phyloP scores from a whole-genome alignment of 2,888 invertebrate species.

The Rotaria macrura region DNA sequence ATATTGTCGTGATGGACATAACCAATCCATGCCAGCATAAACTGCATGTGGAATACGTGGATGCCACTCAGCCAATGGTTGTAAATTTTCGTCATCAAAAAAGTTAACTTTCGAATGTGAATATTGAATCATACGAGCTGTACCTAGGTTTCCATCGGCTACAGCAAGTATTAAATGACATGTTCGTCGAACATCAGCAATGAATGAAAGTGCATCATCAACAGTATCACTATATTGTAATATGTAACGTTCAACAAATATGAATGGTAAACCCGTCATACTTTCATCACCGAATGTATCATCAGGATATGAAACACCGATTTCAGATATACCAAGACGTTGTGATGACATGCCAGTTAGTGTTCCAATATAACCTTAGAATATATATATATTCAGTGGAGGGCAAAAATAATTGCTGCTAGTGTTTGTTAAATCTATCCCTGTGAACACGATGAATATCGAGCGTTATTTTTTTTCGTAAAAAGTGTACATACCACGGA shows the following conservation, averaged over 20 bases:
- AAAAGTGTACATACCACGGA: too few species aligned
- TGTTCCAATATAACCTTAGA: constrained; percentile 25
- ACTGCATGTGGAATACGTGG: constrained; percentile 30
- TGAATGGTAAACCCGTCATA: constrained; percentile 28
- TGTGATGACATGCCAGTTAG: constrained; percentile 28
- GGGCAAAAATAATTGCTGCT: too few species aligned
- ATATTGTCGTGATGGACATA: constrained; percentile 23
- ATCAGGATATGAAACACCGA: constrained; percentile 33
- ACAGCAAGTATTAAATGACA: constrained; percentile 32
- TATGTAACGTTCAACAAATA: constrained; percentile 28
- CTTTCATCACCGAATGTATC: constrained; percentile 34
- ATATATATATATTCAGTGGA: too few species aligned
- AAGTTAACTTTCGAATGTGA: constrained; percentile 30
- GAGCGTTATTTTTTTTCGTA: too few species aligned
- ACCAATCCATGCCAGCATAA: constrained; percentile 33
- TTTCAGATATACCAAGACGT: constrained; percentile 31
- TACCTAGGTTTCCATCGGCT: constrained; percentile 30
- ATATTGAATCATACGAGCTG: constrained; percentile 31
- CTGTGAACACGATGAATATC: too few species aligned
- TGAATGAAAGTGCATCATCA: constrained; percentile 23
- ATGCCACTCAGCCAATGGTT: constrained; percentile 33
- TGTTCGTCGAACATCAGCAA: constrained; percentile 26
- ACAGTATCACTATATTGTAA: constrained; percentile 28
- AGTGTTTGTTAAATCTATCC: too few species aligned
- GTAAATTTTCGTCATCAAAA: constrained; percentile 28